Evolutionary conservation across 2,888 invertebrate species (phyloP).

Genomic region (Lycophotia porphyrea): DNA sequence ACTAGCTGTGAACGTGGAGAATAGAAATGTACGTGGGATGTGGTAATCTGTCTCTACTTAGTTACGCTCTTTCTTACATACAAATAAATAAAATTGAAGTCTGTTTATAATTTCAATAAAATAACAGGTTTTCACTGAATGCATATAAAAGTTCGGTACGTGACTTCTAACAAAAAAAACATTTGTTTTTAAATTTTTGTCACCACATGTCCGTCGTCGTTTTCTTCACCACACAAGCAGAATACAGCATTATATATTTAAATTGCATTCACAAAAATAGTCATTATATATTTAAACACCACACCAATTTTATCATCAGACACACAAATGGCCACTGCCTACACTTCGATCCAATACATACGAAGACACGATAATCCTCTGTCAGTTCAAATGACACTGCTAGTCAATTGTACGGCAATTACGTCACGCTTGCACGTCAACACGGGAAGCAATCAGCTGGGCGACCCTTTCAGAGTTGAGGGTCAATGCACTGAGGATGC

Average conservation of each 20-base stretch:
- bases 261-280: conserved; percentile 24
- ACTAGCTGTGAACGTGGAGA: conserved; percentile 22
- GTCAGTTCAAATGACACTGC: conserved; percentile 61
- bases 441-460: conserved; percentile 74
- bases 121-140: too few relatives aligned
- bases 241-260: background rate
- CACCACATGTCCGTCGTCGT: too few relatives aligned
- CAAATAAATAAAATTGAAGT: too few relatives aligned
- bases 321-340: conserved; percentile 22
- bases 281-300: background rate
- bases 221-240: too few relatives aligned
- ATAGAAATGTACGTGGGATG: conserved; percentile 35
- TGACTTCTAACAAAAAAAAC: too few relatives aligned
- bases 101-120: too few relatives aligned
- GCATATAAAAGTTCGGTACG: too few relatives aligned
- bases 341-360: conserved; percentile 29
- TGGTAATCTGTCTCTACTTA: conserved; percentile 29
- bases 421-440: conserved; percentile 67
- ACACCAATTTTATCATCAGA: conserved; percentile 32
- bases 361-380: conserved; percentile 51
- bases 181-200: too few relatives aligned
- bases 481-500: conserved; percentile 54
- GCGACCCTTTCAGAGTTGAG: conserved; percentile 57
- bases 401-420: conserved; percentile 63
- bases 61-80: too few relatives aligned